Base-by-base conservation (phyloP, 2,888 invertebrate species). In the Epistrophe grossulariae region DNA sequence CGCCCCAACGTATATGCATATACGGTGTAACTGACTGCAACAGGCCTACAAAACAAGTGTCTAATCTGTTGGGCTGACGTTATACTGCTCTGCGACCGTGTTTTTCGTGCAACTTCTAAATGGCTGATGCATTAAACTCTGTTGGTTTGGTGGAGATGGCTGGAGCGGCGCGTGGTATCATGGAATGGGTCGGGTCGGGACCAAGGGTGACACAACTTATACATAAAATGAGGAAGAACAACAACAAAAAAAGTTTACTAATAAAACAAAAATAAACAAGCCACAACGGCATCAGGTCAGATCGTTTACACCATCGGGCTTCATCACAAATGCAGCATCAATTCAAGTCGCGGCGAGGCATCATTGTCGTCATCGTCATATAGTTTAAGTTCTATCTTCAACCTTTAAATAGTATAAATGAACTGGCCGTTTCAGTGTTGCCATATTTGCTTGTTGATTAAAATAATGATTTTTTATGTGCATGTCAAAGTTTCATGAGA, bases 261-360 rank as follows among this genome's bases (percentile, higher is more conserved):
- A 62, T 62, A 78, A 76, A 82, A 87, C 76, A 62, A 83, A 79
- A 87, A 87, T 83, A 87, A 87, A 82, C 79, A 83, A 72, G 60
- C 72, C 52, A 24, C 59, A 76, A 55, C 71, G 87, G 87, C 87
- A 87, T 82, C 87, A 87, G 87, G 87, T 87, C 82, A 87, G 79
- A 87, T 82, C 87, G 87, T 82, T 82, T 87, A 87, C 87, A 79
- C 79, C 79, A 87, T 85, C 64, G 76, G 38, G 73, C 74, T 15
- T 62, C 35, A 68, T 66, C 48, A 62, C 64, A 70, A 40, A 24
- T 70, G 73, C 74, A 57, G 79, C 82, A 64, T 55, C 71, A 77
- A 66, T 66, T 57, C 28, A 71, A 57, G 48, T 55, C 71, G 68
- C 50, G 60, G 35, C n/a, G n/a, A 66, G 76, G 68, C 70, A 68